Conservation (phyloP, 2,113 vertebrate genomes). For the Petromus typicus region DNA sequence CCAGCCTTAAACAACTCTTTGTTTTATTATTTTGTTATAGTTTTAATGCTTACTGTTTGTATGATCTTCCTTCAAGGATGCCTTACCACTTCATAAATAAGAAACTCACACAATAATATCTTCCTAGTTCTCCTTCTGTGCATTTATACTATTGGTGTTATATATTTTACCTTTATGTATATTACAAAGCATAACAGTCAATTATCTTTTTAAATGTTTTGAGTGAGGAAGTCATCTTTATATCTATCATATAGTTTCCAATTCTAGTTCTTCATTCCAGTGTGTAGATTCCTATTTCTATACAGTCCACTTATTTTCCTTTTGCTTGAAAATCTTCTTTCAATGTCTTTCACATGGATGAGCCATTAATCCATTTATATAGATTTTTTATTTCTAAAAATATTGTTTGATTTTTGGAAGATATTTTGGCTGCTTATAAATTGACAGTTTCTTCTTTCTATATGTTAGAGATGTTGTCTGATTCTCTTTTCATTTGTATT, state of each 20-base stretch:
- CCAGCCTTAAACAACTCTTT: not conserved
- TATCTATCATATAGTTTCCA: not conserved
- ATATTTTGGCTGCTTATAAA: slow-evolving; percentile 38
- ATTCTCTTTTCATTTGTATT: not conserved
- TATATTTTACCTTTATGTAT: not conserved
- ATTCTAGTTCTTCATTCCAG: not conserved
- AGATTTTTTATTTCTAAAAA: slow-evolving; percentile 41
- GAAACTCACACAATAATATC: not conserved
- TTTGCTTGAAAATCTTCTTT: not conserved
- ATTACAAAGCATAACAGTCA: not conserved
- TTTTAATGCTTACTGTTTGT: not conserved
- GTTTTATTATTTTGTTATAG: slow-evolving; percentile 30
- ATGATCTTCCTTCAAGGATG: not conserved
- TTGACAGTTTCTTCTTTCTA: not conserved
- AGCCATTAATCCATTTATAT: not conserved
- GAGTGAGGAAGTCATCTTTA: not conserved
- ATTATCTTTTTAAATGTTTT: not conserved
- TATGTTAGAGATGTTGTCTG: not conserved
- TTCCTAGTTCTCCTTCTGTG: not conserved
- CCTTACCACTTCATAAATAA: not conserved
- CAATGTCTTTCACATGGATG: not conserved
- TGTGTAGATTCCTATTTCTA: not conserved
- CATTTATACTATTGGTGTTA: not conserved
- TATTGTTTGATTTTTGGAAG: not conserved
- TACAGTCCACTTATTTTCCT: not conserved